A percentile compares a stretch with the other conserved stretches of the same genome.
phyloP scores from a whole-genome alignment of 2,113 vertebrate genomes.

The Thunnus thynnus region DNA sequence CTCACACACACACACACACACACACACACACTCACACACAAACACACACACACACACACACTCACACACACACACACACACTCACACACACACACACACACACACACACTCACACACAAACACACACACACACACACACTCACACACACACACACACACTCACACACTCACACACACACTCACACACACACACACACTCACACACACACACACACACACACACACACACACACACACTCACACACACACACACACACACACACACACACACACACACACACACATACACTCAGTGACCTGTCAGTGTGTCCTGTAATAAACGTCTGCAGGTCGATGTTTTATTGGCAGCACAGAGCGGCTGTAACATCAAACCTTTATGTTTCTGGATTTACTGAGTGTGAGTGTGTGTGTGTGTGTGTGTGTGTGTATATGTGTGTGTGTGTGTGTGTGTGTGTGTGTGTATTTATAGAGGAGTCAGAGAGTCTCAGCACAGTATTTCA shows the following conservation, averaged over 20 bases:
- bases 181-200: conserved; percentile 6
- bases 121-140: neutral
- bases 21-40: conserved; percentile 1
- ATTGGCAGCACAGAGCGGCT: conserved; percentile 6
- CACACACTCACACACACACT: conserved; percentile 3
- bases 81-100: no score
- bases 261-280: no score
- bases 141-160: conserved; percentile 4
- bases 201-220: neutral
- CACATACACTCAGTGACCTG: no score
- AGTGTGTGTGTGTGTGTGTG: conserved; percentile 9
- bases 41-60: no score
- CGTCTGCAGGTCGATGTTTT: conserved; percentile 11
- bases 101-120: no score
- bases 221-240: conserved; percentile 2
- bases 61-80: no score
- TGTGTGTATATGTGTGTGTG: neutral
- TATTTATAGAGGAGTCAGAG: no score
- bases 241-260: neutral
- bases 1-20: conserved; percentile 3
- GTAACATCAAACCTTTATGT: conserved; percentile 8
- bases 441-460: neutral
- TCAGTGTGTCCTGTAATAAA: neutral
- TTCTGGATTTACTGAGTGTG: neutral
- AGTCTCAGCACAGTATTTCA: no score